Evolutionary conservation across 2,888 invertebrate species (phyloP), one percentile per base, ranked within the genome.

Genomic region (Agrotis segetum): DNA sequence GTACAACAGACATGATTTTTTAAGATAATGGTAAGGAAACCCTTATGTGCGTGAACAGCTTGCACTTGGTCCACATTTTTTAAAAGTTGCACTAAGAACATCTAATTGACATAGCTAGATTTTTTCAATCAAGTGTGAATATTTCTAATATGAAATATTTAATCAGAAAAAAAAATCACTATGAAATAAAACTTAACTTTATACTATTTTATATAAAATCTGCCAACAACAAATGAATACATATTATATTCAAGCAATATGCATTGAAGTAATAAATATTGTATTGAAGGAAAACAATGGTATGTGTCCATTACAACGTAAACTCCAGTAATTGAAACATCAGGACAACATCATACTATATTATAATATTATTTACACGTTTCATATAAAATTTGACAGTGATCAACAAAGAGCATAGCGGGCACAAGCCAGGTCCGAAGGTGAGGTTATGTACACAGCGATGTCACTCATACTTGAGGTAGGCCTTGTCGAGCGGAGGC

Each of bases 381-480:
- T 92, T 89, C 85, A 92, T 94, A 95, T 94, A 95, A 95, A 94
- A 94, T 94, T 91, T 94, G 91, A 90, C 87, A 94, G 90, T 88
- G 87, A 92, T 94, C 89, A 95, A 95, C 94, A 92, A 93, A 86
- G 74, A 80, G 75, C 66, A 64, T 83, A 68, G 71, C 69, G 72
- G 84, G 84, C 85, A 83, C 61, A 64, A 76, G 68, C 71, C 77
- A 67, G 83, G 66, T 70, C 73, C 71, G 4, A 55, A 66, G 55
- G 53, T 64, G 50, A 71, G 74, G 81, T 72, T 71, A 77, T 86
- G 74, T 82, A 86, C 84, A 84, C 77, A 73, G 77, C 66, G 49
- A 61, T 67, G 75, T 94, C 92, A 95, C 88, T 96, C 95, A 81
- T 96, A 96, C 87, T 96, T 95, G 91, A 95, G 94, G 92, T 96